Evolutionary conservation across 2,113 vertebrate species (phyloP).

Genomic region (Chrysochloris asiatica): DNA sequence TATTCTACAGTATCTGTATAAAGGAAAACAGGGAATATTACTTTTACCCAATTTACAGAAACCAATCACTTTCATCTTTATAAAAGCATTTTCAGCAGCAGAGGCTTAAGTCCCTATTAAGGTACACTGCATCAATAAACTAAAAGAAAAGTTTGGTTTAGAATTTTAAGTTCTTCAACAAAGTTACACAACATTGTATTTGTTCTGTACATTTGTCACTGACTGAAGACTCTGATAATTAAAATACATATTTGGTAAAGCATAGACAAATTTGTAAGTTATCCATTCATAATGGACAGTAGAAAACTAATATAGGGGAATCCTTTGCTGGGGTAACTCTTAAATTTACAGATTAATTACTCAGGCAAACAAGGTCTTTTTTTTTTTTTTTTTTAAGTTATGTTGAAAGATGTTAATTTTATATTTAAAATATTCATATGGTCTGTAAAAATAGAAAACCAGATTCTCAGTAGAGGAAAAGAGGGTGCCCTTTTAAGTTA

Average conservation of each 20-base stretch:
- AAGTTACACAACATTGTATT: background rate
- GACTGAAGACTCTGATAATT: background rate
- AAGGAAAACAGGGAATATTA: background rate
- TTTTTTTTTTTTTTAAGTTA: background rate
- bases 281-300: background rate
- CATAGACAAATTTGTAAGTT: background rate
- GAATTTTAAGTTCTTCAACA: conserved; percentile 34
- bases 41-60: background rate
- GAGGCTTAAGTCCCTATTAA: background rate
- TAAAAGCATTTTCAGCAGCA: background rate
- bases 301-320: background rate
- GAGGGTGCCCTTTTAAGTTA: background rate
- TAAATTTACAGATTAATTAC: conserved; percentile 32
- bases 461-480: background rate
- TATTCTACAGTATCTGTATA: background rate
- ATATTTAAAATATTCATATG: conserved; percentile 28
- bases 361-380: conserved; percentile 26
- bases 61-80: background rate
- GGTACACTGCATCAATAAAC: background rate
- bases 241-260: background rate
- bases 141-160: background rate
- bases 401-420: background rate
- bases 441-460: conserved; percentile 1
- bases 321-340: background rate
- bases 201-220: background rate